phyloP scores from a whole-genome alignment of 1,140 invertebrate genomes.

The Drosophila parvula region DNA sequence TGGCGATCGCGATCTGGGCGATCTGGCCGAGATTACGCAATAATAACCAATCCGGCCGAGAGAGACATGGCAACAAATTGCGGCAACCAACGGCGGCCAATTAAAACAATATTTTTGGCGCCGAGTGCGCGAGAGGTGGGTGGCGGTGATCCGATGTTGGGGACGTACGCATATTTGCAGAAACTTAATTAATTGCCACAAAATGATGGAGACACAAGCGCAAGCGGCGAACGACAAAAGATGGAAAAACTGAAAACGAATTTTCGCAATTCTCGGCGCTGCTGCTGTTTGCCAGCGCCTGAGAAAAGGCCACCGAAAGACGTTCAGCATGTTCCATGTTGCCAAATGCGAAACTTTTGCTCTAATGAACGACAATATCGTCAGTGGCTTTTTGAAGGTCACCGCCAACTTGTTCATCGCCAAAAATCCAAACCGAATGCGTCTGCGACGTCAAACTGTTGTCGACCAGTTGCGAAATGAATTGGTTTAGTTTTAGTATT shows the following conservation, averaged over 20 bases:
- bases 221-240: slow-evolving; percentile 41
- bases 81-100: slow-evolving; percentile 33
- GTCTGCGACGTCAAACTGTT: slow-evolving; percentile 44
- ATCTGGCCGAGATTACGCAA: slow-evolving; percentile 31
- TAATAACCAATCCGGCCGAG: slow-evolving; percentile 25
- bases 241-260: slow-evolving; percentile 29
- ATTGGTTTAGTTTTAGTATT: slow-evolving; percentile 46
- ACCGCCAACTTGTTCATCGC: slow-evolving; percentile 45
- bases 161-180: slow-evolving; percentile 44
- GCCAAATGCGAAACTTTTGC: slow-evolving; percentile 49
- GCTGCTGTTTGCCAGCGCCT: slow-evolving; percentile 18
- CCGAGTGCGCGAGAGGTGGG: slow-evolving; percentile 14
- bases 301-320: slow-evolving; percentile 49
- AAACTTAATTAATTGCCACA: slow-evolving; percentile 51
- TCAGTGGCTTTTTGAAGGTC: slow-evolving; percentile 43
- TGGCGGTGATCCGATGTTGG: slow-evolving; percentile 21
- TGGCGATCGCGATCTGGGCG: slow-evolving; percentile 14
- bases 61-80: slow-evolving; percentile 37
- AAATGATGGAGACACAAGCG: slow-evolving; percentile 40
- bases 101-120: slow-evolving; percentile 41
- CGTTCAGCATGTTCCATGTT: slow-evolving; percentile 47
- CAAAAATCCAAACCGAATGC: slow-evolving; percentile 44
- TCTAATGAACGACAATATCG: slow-evolving; percentile 46
- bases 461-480: slow-evolving; percentile 50
- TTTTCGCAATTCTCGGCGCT: slow-evolving; percentile 39